Evolutionary conservation across 2,888 invertebrate genomes (phyloP).

Genomic region (Pyrrhosoma nymphula): DNA sequence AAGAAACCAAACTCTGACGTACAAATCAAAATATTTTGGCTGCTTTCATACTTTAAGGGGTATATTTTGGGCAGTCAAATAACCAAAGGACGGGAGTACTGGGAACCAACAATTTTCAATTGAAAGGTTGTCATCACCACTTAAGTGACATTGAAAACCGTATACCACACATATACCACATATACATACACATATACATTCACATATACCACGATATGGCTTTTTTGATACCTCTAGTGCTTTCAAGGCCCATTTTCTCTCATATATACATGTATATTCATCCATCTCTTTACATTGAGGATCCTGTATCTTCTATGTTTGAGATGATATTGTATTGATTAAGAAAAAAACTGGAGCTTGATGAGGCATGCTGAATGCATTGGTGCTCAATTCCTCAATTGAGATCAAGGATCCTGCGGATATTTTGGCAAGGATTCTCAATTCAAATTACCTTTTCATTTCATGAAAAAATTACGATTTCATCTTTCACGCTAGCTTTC

Average conservation of each 20-base stretch:
- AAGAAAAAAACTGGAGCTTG: neutral
- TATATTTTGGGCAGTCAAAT: no score
- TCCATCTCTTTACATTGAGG: neutral
- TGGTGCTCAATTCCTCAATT: neutral
- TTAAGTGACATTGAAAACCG: no score
- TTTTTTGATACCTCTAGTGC: neutral
- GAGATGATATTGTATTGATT: neutral
- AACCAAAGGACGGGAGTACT: no score
- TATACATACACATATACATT: no score
- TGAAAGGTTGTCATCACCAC: no score
- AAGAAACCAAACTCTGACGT: no score
- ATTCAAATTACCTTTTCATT: neutral
- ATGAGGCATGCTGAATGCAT: neutral
- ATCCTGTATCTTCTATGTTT: neutral
- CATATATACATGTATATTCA: neutral
- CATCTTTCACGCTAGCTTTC: neutral
- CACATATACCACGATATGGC: neutral
- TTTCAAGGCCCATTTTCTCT: neutral
- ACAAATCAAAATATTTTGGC: no score
- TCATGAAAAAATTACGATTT: neutral
- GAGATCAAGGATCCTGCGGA: neutral
- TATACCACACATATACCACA: no score
- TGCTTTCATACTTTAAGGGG: no score
- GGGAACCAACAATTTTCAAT: no score
- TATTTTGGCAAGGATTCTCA: neutral